Evolutionary conservation across 1,140 invertebrate species (phyloP), one percentile per base, ranked within the genome.

Genomic region (Leguminivora glycinivorella): DNA sequence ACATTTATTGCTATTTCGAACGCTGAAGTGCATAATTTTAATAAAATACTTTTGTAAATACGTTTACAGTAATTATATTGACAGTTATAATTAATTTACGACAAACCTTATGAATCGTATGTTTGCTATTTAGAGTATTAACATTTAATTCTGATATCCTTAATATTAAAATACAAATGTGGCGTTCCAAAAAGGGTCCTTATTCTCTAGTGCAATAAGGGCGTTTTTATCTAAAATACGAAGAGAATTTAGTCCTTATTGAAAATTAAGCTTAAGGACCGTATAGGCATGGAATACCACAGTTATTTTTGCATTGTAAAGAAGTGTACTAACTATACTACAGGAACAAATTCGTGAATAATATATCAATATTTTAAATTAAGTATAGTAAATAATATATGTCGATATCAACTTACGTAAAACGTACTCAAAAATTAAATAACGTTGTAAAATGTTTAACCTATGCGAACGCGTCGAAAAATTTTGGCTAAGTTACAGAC

Each of bases 401-500:
- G 6, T 52, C 47, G 22, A 19, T 7, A 52, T 22, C 0, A 52
- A 52, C 17, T 10, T 52, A 17, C 4, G 14, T 22, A 52, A 7
- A 52, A 19, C 14, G 17, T 52, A 29, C 9, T 14, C 67, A 68
- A 52, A 52, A 52, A 22, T 2, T 1, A 52, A 52, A 22, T 52
- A 52, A 22, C 47, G 40, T n/a, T 43, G n/a, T 47, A 17, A 10
- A 22, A 52, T 52, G 9, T 34, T 38, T 12, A 52, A 52, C 19
- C 1, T 19, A 52, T 52, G 47, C 58, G 34, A 38, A 69, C 40
- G 60, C 24, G 52, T 56, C 25, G 25, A 67, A 70, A 74, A 75
- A 70, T 75, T 76, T 79, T 76, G 77, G 75, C 77, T 70, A 58
- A 73, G 72, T 60, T 19, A 56, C 77, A 76, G 71, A 75, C 71